phyloP scores from a whole-genome alignment of 2,113 vertebrate species.

The Desmodus rotundus region DNA sequence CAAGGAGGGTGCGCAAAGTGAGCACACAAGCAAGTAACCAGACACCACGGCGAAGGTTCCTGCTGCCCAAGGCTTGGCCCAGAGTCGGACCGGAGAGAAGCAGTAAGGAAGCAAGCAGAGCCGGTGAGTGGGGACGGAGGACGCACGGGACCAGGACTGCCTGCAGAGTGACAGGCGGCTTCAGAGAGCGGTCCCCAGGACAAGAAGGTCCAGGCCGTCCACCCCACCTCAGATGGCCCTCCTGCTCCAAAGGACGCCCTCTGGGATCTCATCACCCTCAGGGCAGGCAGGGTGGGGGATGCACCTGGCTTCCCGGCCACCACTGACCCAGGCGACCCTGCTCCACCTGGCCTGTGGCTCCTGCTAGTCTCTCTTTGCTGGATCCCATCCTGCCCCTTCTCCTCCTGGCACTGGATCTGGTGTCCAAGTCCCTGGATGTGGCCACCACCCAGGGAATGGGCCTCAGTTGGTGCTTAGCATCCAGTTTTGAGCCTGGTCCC shows the following conservation, averaged over 20 bases:
- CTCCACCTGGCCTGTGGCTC: neutral
- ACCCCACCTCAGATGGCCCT: neutral
- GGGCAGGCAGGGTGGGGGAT: neutral
- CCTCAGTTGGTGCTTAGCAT: fast-evolving
- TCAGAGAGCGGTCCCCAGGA: neutral
- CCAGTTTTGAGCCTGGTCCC: neutral
- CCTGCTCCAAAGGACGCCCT: neutral
- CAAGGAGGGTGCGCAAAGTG: neutral
- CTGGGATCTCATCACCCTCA: neutral
- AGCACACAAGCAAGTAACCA: neutral
- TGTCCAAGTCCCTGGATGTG: neutral
- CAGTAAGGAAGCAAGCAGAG: neutral
- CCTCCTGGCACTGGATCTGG: too few species aligned
- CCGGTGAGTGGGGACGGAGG: neutral
- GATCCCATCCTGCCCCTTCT: neutral
- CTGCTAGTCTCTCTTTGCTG: fast-evolving
- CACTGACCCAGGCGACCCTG: neutral
- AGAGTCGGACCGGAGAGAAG: neutral
- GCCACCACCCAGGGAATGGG: too few species aligned
- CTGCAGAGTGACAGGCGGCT: fast-evolving
- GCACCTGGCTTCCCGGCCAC: neutral
- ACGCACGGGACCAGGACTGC: fast-evolving
- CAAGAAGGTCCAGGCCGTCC: neutral
- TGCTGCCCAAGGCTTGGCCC: neutral
- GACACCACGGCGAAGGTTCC: neutral